Percentiles rank a stretch among this genome's conserved stretches.
Evolutionary conservation across 2,113 vertebrate genomes (phyloP).

Genomic region (Trematocara marginatum): DNA sequence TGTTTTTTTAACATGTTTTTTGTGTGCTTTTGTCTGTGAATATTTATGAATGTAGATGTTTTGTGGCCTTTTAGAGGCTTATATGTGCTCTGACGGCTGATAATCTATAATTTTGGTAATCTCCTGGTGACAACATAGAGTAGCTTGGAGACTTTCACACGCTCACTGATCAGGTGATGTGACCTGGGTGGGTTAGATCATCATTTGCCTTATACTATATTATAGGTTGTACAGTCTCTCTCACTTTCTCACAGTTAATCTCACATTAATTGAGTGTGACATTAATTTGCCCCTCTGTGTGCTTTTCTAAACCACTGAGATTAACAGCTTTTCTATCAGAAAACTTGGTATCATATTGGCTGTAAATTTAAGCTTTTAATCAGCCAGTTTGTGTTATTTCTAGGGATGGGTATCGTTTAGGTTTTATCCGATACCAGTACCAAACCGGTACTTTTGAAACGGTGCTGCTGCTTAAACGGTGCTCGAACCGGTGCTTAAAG

Average conservation of each 20-base stretch:
- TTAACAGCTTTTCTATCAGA: not conserved
- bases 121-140: not conserved
- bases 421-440: no score
- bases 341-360: not conserved
- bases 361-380: not conserved
- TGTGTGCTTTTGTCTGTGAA: not conserved
- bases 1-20: not conserved
- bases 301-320: not conserved
- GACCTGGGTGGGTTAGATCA: not conserved
- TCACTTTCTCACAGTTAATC: not conserved
- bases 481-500: no score
- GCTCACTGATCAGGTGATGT: not conserved
- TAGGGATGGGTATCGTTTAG: no score
- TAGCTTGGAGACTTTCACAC: not conserved
- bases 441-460: no score
- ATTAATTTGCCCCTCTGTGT: not conserved
- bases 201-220: not conserved
- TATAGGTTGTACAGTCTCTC: not conserved
- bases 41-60: not conserved
- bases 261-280: not conserved
- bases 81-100: not conserved
- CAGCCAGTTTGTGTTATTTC: not conserved
- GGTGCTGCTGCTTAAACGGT: no score
- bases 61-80: not conserved
- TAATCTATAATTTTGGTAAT: not conserved